Base-by-base conservation (phyloP, 2,888 invertebrate genomes). In the Cerastis rubricosa region DNA sequence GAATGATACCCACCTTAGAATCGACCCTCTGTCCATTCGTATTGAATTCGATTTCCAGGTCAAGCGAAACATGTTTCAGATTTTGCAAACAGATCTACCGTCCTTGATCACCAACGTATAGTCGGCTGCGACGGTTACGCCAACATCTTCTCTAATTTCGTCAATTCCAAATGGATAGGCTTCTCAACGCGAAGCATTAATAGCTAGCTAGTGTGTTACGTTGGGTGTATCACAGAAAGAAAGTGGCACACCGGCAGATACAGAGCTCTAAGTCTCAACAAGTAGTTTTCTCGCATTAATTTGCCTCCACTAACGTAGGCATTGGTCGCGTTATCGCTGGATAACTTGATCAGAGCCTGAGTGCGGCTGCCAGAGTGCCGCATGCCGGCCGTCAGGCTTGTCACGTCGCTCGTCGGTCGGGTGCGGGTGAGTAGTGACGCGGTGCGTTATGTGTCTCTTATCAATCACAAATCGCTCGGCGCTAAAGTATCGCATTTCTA, bases 401-500 rank as follows among this genome's bases (percentile, higher is more conserved):
- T 54, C 80, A 54, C 40, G 61, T 40, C 66, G 66, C 2, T 1
- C 35, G 45, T 5, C 14, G 25, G 61, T 35, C 67, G 63, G 43
- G 45, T 54, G 61, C 45, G 22, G 51, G 35, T 47, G 70, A 63
- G 66, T 59, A 47, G 43, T 64, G 74, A 72, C 65, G 81, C 68
- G 51, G 72, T 75, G 74, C 73, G 47, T 80, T 77, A 59, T 76
- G 70, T 80, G 81, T 49, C 66, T 83, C 88, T 90, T 85, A 87
- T 89, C 88, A 88, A 88, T 88, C 83, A 85, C 77, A 49, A 81
- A 86, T 84, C 82, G 82, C 84, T 85, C 85, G 78, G 85, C 82
- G 77, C 85, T 85, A 83, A 87, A 85, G 86, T 87, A 83, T 88
- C 78, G 84, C 80, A 82, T 86, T 86, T 91, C 92, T 90, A 88